Evolutionary conservation across 2,888 invertebrate species (phyloP), one percentile per base, ranked within the genome.

Genomic region (Nemotelus pantherinus): DNA sequence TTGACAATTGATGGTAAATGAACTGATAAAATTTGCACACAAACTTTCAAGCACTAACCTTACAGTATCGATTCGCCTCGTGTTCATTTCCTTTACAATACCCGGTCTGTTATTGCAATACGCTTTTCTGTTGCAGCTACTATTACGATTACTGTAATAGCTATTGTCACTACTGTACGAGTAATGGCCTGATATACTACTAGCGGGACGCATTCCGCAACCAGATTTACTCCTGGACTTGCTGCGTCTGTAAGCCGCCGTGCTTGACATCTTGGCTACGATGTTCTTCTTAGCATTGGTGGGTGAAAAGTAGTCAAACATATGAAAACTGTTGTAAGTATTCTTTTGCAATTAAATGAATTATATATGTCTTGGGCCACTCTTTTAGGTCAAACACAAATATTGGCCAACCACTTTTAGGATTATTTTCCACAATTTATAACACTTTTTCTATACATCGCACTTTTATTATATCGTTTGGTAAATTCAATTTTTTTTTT

Each of bases 241-340:
- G 39, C 76, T 55, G 7, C 65, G 64, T 55, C 76, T 25, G 25
- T 76, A 76, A 2, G 65, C 57, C 10, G 63, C 44, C n/a, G 55
- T 55, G 25, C 64, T 65, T 25, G 76, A 76, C 76, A 76, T 76
- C n/a, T 64, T 76, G 43, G 74, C 48, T 43, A 74, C 63, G 45
- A 47, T 74, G 5, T 60, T 63, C 74, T 57, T 72, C 39, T 45
- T 57, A 58, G 50, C 63, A 48, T 41, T 74, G 3, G 63, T 44
- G 10, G 63, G 39, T 41, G 41, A 50, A 63, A 74, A 44, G 44
- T 74, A 60, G 9, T 60, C 63, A 47, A 74, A 74, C 74, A 74
- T 74, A 74, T 39, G 48, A 63, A 48, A 50, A 68, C 53, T 9
- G 68, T 48, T 68, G 44, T 41, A 45, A 65, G 25, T 10, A 57